Evolutionary conservation across 1,140 invertebrate species (phyloP), one percentile per base, ranked within the genome.

Genomic region (Penaeus japonicus): DNA sequence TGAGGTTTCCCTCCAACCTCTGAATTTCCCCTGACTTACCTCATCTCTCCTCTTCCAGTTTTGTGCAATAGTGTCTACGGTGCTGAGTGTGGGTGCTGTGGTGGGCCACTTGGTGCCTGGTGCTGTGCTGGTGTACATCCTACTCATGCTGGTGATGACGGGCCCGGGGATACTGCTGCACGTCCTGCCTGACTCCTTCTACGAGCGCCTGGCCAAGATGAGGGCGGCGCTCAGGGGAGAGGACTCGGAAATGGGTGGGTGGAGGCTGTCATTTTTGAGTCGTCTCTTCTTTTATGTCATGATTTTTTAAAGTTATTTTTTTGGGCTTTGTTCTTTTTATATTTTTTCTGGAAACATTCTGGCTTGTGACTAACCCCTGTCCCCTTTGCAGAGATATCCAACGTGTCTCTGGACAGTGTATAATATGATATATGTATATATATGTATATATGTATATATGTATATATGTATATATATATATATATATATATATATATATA

Each of bases 361-460:
- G 39, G 4, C 39, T 39, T 10, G 39, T 10, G 39, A 10, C 47
- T 47, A 47, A 47, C 47, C 10, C 22, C 4, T 32, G 24, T 22
- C 39, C 4, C 24, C 47, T 27, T 83, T 88, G 7, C 87, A 88
- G 87, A 88, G 32, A 59, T 81, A 15, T 88, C 87, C 20, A 75
- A 84, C 62, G 81, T 88, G 65, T 88, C 87, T 24, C 80, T 88
- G 53, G 87, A 88, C 30, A 88, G 87, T 75, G 89, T n/a, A n/a
- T n/a, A n/a, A n/a, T n/a, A n/a, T n/a, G n/a, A n/a, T n/a, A n/a
- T n/a, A n/a, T n/a, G n/a, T n/a, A n/a, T n/a, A n/a, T n/a, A n/a
- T n/a, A 39, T 39, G 7, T 7, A 39, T 4, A 39, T 39, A 39
- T 7, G 35, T 4, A 39, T 39, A 39, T 39, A 39, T 39, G 7